These are phyloP conservation scores for Pedetes capensis DNA, from an alignment of 2,113 vertebrate genomes.

Conservation along the genomic window DNA sequence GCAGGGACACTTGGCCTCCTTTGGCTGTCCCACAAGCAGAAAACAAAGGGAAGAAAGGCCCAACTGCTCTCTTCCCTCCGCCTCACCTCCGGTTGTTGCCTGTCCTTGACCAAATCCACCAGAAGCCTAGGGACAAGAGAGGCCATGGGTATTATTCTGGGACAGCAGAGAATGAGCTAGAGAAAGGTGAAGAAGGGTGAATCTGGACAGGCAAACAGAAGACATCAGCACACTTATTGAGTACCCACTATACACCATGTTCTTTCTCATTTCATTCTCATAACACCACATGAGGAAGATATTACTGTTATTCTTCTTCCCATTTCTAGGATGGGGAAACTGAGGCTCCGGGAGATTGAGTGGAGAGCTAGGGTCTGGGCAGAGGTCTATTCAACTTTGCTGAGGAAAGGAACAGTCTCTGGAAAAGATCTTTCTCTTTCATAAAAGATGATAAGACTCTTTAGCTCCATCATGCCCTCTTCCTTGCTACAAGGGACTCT, in stretches of 20 bases:
- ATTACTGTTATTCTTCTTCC: no score
- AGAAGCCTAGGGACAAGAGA: not conserved
- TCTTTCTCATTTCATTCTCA: not conserved
- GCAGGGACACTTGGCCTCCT: no score
- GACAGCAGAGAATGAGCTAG: not conserved
- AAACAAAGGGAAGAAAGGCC: not conserved
- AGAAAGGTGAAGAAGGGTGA: not conserved
- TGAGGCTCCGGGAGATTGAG: slow-evolving; percentile 18
- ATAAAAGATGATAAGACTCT: not conserved
- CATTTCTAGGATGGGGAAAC: not conserved
- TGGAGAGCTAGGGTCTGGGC: not conserved
- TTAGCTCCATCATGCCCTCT: not conserved
- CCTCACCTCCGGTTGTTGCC: not conserved
- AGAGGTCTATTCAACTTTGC: not conserved
- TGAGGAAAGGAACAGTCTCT: not conserved
- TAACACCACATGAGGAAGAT: not conserved
- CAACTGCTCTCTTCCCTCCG: no score
- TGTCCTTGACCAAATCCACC: not conserved
- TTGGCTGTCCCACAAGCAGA: no score
- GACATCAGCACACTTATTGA: not conserved
- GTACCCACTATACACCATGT: not conserved
- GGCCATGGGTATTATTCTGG: rapidly evolving
- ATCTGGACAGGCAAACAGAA: not conserved
- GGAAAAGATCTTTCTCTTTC: not conserved
- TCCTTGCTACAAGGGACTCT: not conserved